Conservation (phyloP, 2,113 vertebrate genomes). For the Cynocephalus volans region DNA sequence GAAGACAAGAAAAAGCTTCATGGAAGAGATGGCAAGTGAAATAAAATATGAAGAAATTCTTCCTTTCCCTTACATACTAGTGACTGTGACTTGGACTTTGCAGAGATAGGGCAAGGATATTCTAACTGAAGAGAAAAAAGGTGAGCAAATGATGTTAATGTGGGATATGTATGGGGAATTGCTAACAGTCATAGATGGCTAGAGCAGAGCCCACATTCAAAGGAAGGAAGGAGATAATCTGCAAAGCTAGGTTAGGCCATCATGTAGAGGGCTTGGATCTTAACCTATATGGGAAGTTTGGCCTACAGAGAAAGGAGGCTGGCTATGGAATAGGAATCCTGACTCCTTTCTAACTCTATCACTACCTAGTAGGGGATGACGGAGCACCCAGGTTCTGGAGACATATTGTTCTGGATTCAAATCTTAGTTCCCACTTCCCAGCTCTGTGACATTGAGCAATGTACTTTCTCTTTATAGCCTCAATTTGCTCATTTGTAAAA, state of each 20-base stretch:
- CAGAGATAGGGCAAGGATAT: background rate
- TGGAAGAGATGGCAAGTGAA: background rate
- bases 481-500: background rate
- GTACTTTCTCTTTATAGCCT: background rate
- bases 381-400: background rate
- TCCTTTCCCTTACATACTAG: background rate
- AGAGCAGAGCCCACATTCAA: background rate
- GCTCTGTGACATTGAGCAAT: background rate
- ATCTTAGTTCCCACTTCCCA: background rate
- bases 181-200: background rate
- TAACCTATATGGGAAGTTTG: background rate
- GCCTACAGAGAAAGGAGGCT: background rate
- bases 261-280: background rate
- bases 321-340: background rate
- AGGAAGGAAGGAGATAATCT: background rate
- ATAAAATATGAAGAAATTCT: slow-evolving; percentile 20
- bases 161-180: background rate
- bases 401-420: background rate
- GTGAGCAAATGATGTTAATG: background rate
- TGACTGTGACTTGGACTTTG: background rate
- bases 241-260: background rate
- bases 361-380: background rate
- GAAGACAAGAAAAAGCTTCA: background rate
- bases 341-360: background rate
- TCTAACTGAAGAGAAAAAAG: background rate